Percentiles rank a stretch among this genome's conserved stretches.
Evolutionary conservation across 1,140 invertebrate species (phyloP).

Genomic region (Chrysoperla carnea): DNA sequence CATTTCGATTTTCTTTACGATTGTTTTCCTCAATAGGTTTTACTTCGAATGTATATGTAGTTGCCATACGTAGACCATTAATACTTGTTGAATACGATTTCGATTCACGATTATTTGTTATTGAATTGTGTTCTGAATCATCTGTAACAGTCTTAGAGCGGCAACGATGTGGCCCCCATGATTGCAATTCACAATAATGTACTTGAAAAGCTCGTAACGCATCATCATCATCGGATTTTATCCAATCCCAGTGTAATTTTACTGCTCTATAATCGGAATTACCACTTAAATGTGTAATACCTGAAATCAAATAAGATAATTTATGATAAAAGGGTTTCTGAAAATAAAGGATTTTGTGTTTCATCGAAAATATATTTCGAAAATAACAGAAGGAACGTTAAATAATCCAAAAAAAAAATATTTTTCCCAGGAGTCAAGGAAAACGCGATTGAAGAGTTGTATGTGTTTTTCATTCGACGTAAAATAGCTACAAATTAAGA

Average conservation of each 20-base stretch:
- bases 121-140: slow-evolving; percentile 6
- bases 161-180: slow-evolving; percentile 55
- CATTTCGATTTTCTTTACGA: slow-evolving; percentile 17
- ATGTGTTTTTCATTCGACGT: too few species aligned
- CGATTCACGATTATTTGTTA: slow-evolving; percentile 12
- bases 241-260: slow-evolving; percentile 41
- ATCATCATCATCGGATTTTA: slow-evolving; percentile 14
- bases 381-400: too few species aligned
- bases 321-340: too few species aligned
- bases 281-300: slow-evolving; percentile 43
- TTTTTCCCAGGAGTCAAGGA: too few species aligned
- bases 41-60: slow-evolving; percentile 60
- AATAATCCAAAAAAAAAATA: too few species aligned
- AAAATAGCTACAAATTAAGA: too few species aligned
- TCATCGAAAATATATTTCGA: too few species aligned
- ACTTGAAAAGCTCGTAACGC: slow-evolving; percentile 34
- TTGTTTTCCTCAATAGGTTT: slow-evolving; percentile 26
- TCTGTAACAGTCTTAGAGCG: slow-evolving; percentile 27
- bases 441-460: too few species aligned
- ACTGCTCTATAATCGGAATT: slow-evolving; percentile 55
- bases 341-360: too few species aligned
- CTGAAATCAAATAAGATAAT: slow-evolving; percentile 26
- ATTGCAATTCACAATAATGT: slow-evolving; percentile 54
- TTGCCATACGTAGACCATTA: slow-evolving; percentile 50
- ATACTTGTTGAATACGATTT: slow-evolving; percentile 32